Percentiles rank a stretch among this genome's conserved stretches.
Evolutionary conservation across 2,797 vertebrate genomes (phyloP).

Genomic region (Ataeniobius toweri): DNA sequence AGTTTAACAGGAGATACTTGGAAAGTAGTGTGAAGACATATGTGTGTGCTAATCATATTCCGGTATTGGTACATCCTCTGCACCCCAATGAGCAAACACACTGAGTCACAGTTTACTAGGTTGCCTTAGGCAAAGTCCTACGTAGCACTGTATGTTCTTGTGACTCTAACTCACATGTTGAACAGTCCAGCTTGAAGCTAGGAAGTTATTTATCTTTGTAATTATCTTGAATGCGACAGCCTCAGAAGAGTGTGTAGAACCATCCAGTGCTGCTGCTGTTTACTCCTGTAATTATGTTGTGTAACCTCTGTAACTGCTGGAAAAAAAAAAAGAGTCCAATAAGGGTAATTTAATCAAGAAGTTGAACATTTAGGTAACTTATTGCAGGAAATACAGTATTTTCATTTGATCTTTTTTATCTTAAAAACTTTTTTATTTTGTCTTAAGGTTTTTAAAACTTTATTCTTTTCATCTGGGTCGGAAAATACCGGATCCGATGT

Average conservation of each 20-base stretch:
- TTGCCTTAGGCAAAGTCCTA: constrained; percentile 34
- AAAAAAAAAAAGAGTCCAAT: neutral
- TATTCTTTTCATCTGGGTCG: no score
- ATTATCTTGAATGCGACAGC: constrained; percentile 7
- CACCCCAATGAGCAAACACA: constrained; percentile 28
- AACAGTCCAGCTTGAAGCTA: constrained; percentile 1
- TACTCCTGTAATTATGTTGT: neutral
- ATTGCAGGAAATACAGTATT: neutral
- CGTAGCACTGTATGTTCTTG: constrained; percentile 7
- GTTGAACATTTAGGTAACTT: neutral
- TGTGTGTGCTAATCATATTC: constrained; percentile 25
- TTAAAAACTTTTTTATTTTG: no score
- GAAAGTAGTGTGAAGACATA: constrained; percentile 26
- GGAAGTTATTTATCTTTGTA: neutral
- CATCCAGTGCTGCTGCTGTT: neutral
- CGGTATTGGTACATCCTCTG: constrained; percentile 19
- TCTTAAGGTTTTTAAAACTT: no score
- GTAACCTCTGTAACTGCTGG: neutral
- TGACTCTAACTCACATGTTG: constrained; percentile 31
- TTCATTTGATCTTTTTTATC: neutral
- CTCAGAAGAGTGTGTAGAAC: neutral
- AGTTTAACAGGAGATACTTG: constrained; percentile 41
- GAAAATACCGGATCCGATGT: neutral
- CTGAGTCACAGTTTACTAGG: constrained; percentile 56
- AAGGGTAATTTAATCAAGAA: neutral